These are phyloP conservation scores for Tetragnatha versicolor DNA, from an alignment of 1,140 invertebrate genomes.

Conservation along the genomic window DNA sequence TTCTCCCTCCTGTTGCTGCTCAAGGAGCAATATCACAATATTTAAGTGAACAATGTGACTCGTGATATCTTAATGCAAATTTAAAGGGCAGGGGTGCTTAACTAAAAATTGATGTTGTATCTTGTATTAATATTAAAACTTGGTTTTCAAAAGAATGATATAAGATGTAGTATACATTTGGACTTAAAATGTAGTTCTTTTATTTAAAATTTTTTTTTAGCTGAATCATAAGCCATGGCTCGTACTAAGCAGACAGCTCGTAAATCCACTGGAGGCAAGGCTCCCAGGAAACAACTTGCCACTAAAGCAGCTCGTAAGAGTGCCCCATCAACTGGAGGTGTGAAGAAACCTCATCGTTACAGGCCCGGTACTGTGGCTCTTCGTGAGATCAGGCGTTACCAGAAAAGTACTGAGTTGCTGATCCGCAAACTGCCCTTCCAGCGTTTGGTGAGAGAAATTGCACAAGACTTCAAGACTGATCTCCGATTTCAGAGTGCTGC, in stretches of 20 bases:
- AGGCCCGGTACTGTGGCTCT: constrained; percentile 85
- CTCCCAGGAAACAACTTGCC: constrained; percentile 84
- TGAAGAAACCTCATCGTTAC: constrained; percentile 76
- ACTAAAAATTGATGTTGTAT: no score
- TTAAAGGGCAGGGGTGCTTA: no score
- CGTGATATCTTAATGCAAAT: no score
- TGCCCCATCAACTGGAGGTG: constrained; percentile 84
- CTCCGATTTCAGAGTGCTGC: constrained; percentile 70
- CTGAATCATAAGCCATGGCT: no score
- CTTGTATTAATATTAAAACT: no score
- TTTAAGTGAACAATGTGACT: no score
- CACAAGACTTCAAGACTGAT: constrained; percentile 78
- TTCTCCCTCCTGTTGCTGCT: no score
- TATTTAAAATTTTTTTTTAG: no score
- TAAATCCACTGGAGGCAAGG: constrained; percentile 82
- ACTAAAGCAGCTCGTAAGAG: constrained; percentile 77
- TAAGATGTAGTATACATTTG: no score
- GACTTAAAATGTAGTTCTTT: no score
- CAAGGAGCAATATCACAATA: no score
- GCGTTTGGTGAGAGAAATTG: constrained; percentile 84
- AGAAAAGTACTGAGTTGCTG: constrained; percentile 82
- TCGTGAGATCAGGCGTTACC: constrained; percentile 85
- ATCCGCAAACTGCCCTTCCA: constrained; percentile 87
- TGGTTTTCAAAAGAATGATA: no score
- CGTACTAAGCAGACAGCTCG: constrained; percentile 86